Evolutionary conservation across 2,888 invertebrate genomes (phyloP), one percentile per base, ranked within the genome.

Genomic region (Clostera curtula): DNA sequence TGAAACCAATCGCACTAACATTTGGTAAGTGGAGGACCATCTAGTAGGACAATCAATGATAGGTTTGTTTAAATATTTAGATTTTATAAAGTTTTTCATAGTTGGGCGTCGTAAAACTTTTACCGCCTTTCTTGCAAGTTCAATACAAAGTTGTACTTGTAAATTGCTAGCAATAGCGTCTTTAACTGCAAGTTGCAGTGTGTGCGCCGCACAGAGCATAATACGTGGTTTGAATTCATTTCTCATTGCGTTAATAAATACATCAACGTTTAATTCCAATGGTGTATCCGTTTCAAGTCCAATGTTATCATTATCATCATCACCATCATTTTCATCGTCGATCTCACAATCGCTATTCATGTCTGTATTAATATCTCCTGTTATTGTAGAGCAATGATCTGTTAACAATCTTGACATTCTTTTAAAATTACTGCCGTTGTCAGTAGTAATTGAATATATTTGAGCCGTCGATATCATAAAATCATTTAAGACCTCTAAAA

Each of bases 1-100:
- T 8, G 26, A 19, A 6, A 16, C 8, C 7, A 26, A 14, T 21
- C 26, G 19, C 13, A 11, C 14, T 16, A 31, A 24, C 31, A 31
- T 31, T n/a, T 19, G 11, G 15, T 27, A 31, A 13, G 27, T 27
- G 2, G 27, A 31, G n/a, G 20, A 24, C 31, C 27, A 31, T 22
- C 27, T 24, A 13, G 27, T 31, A 20, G 24, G 15, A 9, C 31
- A 31, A 20, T 24, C 24, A 6, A 27, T 26, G 7, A 26, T 16
- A 16, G 21, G 26, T 21, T 26, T 26, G 3, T 20, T 20, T 8
- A 20, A 6, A 5, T 11, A 6, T 5, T 10, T 6, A 3, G 7
- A 3, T 5, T 11, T 20, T 11, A 20, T 5, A 7, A 10, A 12
- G 6, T 11, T 20, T 11, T 20, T 20, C 5, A 11, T 11, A 3